Evolutionary conservation across 2,113 vertebrate species (phyloP).

Genomic region (Stomatorhinus ivindoensis): DNA sequence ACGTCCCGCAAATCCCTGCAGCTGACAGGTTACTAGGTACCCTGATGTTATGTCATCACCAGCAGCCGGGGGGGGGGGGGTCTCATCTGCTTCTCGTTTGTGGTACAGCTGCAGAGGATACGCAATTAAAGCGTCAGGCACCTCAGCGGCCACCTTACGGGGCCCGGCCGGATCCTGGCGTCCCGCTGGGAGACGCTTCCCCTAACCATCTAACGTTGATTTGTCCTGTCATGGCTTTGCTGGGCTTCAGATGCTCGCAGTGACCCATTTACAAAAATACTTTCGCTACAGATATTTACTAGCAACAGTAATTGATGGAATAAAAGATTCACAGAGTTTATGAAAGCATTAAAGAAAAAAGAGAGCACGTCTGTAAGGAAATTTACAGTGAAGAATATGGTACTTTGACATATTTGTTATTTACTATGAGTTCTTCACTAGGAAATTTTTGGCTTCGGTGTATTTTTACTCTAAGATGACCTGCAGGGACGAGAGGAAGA

Average conservation of each 20-base stretch:
- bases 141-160: background rate
- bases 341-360: background rate
- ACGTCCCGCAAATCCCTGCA: conserved; percentile 11
- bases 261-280: background rate
- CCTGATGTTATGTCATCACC: conserved; percentile 27
- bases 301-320: background rate
- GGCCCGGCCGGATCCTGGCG: background rate
- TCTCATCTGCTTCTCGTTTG: conserved; percentile 21
- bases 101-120: background rate
- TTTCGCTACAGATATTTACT: background rate
- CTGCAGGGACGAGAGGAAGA: background rate
- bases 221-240: background rate
- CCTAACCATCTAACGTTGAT: background rate
- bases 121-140: background rate
- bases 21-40: conserved; percentile 26
- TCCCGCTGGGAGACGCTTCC: background rate
- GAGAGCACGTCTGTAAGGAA: background rate
- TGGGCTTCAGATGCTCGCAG: background rate
- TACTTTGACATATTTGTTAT: background rate
- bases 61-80: background rate
- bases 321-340: background rate
- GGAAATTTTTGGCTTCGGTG: background rate
- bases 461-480: background rate
- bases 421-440: background rate
- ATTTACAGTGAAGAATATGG: background rate